Conservation (phyloP, 1,140 invertebrate genomes). For the Nautilus pompilius region DNA sequence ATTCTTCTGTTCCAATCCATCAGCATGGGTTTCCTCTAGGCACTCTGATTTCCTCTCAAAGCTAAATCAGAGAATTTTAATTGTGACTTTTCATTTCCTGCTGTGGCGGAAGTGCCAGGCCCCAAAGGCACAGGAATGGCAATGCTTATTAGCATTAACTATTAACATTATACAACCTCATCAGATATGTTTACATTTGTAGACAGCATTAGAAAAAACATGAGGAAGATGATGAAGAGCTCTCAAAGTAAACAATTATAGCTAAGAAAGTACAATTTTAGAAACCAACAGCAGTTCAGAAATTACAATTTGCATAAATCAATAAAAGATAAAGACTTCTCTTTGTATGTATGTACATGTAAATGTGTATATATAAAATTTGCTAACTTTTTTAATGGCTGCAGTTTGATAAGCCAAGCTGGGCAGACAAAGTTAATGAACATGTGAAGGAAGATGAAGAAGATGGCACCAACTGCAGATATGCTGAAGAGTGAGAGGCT, state of each 20-base stretch:
- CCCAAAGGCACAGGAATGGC: too few species aligned
- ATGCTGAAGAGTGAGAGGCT: constrained; percentile 53
- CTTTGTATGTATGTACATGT: not conserved
- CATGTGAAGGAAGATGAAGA: constrained; percentile 55
- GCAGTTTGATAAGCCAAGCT: constrained; percentile 73
- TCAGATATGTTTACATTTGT: too few species aligned
- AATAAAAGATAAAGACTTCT: not conserved
- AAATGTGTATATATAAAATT: not conserved
- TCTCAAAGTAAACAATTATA: not conserved
- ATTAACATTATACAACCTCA: too few species aligned
- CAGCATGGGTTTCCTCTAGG: too few species aligned
- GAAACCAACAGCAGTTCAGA: not conserved
- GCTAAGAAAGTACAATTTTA: not conserved
- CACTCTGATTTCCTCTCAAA: too few species aligned
- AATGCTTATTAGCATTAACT: too few species aligned
- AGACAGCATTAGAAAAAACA: not conserved
- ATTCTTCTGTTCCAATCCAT: too few species aligned
- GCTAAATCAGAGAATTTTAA: too few species aligned
- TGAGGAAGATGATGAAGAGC: not conserved
- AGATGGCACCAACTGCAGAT: constrained; percentile 56
- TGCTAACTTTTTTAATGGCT: constrained; percentile 74
- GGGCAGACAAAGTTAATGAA: constrained; percentile 67
- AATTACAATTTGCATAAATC: not conserved
- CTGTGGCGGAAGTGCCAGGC: too few species aligned
- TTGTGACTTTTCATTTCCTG: too few species aligned